A percentile compares a stretch with the other conserved stretches of the same genome.
Conservation (phyloP, 2,888 invertebrate genomes). For the Bruchidius siliquastri region DNA sequence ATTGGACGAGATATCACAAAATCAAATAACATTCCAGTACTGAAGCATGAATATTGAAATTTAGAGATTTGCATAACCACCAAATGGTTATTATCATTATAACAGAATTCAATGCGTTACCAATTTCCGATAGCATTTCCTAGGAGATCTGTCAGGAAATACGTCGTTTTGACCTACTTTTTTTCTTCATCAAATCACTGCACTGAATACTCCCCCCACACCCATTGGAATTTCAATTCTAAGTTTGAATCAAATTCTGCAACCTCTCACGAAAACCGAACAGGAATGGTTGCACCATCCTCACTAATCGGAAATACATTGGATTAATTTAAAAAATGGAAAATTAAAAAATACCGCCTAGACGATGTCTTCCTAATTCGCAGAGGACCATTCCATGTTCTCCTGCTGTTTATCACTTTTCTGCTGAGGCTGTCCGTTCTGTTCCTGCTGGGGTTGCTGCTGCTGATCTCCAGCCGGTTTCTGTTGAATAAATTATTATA, state of each 20-base stretch:
- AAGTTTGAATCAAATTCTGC: not conserved
- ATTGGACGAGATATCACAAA: too few relatives aligned
- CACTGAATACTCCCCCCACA: not conserved
- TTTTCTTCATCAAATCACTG: not conserved
- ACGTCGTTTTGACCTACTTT: too few relatives aligned
- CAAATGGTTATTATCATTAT: too few relatives aligned
- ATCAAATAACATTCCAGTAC: too few relatives aligned
- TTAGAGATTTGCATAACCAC: too few relatives aligned
- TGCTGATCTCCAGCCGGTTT: conserved; percentile 16
- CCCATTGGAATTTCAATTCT: not conserved
- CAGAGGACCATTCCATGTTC: conserved; percentile 25
- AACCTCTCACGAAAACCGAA: not conserved
- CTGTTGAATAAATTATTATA: not conserved
- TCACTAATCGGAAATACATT: conserved; percentile 6
- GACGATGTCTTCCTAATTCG: conserved; percentile 17
- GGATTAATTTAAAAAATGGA: conserved; percentile 15
- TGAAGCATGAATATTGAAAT: too few relatives aligned
- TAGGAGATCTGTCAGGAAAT: too few relatives aligned
- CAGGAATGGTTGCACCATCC: not conserved
- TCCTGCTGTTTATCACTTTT: conserved; percentile 18
- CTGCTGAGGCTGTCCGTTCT: conserved; percentile 12
- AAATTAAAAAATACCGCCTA: conserved; percentile 9
- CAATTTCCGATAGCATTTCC: too few relatives aligned
- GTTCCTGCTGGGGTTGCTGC: conserved; percentile 11
- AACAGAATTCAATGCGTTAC: too few relatives aligned